Conservation (phyloP, 2,797 vertebrate genomes). For the Pseudomugil tenellus region DNA sequence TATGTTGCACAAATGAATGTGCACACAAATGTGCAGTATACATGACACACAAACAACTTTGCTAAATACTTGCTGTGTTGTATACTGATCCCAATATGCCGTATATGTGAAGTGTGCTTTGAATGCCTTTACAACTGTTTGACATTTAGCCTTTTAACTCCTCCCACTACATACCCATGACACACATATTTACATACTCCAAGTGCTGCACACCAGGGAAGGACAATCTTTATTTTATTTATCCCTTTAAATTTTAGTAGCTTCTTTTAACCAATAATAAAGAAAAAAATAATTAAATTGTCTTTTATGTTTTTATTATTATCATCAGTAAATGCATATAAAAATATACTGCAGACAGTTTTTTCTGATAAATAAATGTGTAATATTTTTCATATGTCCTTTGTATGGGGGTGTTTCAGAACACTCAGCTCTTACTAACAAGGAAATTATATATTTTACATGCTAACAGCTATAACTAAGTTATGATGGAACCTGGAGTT, state of each 20-base stretch:
- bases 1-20: background rate
- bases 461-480: background rate
- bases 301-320: background rate
- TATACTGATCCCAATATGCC: background rate
- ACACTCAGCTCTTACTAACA: background rate
- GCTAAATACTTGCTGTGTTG: slow-evolving; percentile 3
- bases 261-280: too few relatives aligned
- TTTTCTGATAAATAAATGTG: background rate
- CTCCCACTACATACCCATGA: slow-evolving; percentile 16
- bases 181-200: slow-evolving; percentile 12
- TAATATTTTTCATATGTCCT: background rate
- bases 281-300: too few relatives aligned
- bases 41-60: background rate
- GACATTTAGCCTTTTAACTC: slow-evolving; percentile 32
- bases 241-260: too few relatives aligned
- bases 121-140: background rate
- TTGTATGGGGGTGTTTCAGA: background rate
- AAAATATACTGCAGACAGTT: background rate
- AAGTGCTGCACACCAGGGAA: slow-evolving; percentile 12
- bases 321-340: background rate
- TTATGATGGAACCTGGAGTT: too few relatives aligned
- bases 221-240: too few relatives aligned
- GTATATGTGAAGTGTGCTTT: background rate
- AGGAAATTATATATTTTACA: background rate
- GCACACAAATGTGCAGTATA: background rate